Base-by-base conservation (phyloP, 2,888 invertebrate genomes). In the Drosophila merina region DNA sequence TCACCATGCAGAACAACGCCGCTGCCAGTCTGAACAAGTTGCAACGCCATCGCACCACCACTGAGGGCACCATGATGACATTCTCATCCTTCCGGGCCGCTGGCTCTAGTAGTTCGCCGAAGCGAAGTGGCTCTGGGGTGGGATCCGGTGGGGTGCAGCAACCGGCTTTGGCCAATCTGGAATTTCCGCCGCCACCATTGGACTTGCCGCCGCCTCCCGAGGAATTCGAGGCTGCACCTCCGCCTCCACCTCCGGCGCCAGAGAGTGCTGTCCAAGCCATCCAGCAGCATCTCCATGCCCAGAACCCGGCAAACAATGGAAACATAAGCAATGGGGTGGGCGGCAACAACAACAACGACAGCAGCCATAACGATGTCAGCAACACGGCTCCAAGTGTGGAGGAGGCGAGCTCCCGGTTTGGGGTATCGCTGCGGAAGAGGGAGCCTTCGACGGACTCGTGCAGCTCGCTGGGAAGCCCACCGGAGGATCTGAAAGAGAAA, bases 101-200 rank as follows among this genome's bases (percentile, higher is more conserved):
- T 48, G 95, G 95, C 50, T 93, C 94, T 49, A 95, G 95, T 89
- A 93, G 94, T 62, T 95, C 95, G 79, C 96, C 96, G 5, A 95
- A 95, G 60, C 92, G 95, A 0, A 68, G 72, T 25, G 79, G 63
- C 38, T 26, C 49, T 4, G 94, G 94, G 0, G 57, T 57, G 8
- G 58, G 58, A 44, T 12, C 50, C 1, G 94, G 20, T 20, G 20
- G 94, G 3, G 40, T 94, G 1, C 95, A 96, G 70, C 95, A 96
- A 70, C 96, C 96, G 0, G 94, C 94, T 0, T 92, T 96, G 67
- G 96, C 96, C 3, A 96, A 97, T 89, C 93, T 97, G 31, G 97
- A 97, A 90, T 97, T 97, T 92, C 97, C 97, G 0, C 97, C 97
- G 14, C 97, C 97, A 0, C 97, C 97, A 0, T 93, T 95, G 4